A percentile compares a stretch with the other conserved stretches of the same genome.
These are phyloP conservation scores for Meles meles DNA, from an alignment of 2,113 vertebrate species.

Conservation along the genomic window DNA sequence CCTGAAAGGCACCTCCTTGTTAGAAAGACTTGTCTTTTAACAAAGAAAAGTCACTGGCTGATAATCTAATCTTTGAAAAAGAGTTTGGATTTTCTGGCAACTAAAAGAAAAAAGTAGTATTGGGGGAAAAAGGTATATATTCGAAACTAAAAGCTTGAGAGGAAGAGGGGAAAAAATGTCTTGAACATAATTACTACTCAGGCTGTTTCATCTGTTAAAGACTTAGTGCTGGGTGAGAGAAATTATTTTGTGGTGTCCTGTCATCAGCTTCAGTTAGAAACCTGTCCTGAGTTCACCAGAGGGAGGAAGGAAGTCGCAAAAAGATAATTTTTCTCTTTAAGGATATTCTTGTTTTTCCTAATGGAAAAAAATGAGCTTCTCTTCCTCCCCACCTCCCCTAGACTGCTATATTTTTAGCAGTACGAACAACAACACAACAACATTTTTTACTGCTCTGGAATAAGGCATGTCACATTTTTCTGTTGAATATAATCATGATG, in stretches of 20 bases:
- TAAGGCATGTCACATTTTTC: slow-evolving; percentile 9
- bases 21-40: slow-evolving; percentile 68
- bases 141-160: slow-evolving; percentile 26
- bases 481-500: not conserved
- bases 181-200: not conserved
- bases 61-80: slow-evolving; percentile 77
- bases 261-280: not conserved
- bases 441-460: slow-evolving; percentile 23
- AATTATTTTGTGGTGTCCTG: not conserved
- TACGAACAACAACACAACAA: not conserved
- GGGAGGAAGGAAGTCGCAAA: not conserved
- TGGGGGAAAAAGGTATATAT: not conserved
- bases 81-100: slow-evolving; percentile 62
- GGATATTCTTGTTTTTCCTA: slow-evolving; percentile 23
- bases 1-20: slow-evolving; percentile 47
- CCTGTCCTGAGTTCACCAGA: not conserved
- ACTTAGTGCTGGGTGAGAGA: not conserved
- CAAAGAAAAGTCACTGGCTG: slow-evolving; percentile 71
- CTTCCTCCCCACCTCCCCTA: not conserved
- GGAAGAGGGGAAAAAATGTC: slow-evolving; percentile 1
- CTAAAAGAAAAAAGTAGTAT: slow-evolving; percentile 54
- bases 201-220: not conserved
- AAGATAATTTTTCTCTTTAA: slow-evolving; percentile 24
- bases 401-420: slow-evolving; percentile 57
- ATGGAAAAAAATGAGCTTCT: not conserved